A percentile compares a stretch with the other conserved stretches of the same genome.
Evolutionary conservation across 1,140 invertebrate genomes (phyloP).

Genomic region (Monochamus saltuarius): DNA sequence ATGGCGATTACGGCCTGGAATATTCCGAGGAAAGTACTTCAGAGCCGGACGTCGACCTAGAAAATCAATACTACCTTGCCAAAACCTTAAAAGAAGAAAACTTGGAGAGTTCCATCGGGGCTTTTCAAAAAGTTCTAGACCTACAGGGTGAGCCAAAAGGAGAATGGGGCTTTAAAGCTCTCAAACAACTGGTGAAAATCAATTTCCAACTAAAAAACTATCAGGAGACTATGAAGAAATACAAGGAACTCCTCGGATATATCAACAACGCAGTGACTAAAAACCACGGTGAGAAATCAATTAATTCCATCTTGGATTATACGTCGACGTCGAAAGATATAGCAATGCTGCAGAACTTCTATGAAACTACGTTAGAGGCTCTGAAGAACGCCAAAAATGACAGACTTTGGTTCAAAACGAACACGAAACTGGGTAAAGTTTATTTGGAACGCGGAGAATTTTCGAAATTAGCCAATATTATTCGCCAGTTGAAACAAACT

Average conservation of each 20-base stretch:
- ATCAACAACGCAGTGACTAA: conserved; percentile 98
- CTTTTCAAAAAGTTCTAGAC: conserved; percentile 95
- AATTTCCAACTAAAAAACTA: conserved; percentile 98
- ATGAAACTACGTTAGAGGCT: conserved; percentile 96
- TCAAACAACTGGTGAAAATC: conserved; percentile 99
- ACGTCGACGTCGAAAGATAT: conserved; percentile 99
- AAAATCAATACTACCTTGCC: conserved; percentile 99
- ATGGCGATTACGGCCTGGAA: conserved; percentile 58
- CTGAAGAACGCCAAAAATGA: conserved; percentile 98
- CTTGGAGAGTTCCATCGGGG: conserved; percentile 82
- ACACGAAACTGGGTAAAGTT: conserved; percentile 97
- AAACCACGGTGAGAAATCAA: conserved; percentile 99
- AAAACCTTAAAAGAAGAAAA: conserved; percentile 99
- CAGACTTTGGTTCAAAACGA: conserved; percentile 98
- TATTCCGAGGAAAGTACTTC: conserved; percentile 94
- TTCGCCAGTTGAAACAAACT: conserved; percentile 94
- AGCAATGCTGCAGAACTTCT: conserved; percentile 97
- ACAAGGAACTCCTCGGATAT: conserved; percentile 89
- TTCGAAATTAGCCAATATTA: conserved; percentile 88
- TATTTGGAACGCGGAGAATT: conserved; percentile 96
- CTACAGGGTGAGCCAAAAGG: conserved; percentile 95
- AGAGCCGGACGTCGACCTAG: conserved; percentile 97
- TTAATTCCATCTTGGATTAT: conserved; percentile 98
- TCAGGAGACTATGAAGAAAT: conserved; percentile 93
- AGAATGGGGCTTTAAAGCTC: conserved; percentile 99